phyloP scores from a whole-genome alignment of 1,140 invertebrate species.

The Thereuonema tuberculata region DNA sequence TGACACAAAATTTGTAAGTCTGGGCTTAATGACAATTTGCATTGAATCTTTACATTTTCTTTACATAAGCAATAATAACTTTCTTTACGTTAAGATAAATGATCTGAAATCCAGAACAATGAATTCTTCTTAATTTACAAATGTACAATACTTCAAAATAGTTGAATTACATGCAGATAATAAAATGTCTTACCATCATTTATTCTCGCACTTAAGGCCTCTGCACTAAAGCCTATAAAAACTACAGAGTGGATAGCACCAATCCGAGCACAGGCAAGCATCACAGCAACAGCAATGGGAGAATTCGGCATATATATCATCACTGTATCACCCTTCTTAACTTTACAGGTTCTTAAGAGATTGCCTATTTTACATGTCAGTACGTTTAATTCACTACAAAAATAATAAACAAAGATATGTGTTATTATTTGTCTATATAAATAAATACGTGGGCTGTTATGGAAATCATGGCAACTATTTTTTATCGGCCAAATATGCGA shows the following conservation, averaged over 20 bases:
- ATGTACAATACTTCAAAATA: too few relatives aligned
- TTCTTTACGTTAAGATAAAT: background rate
- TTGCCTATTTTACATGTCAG: constrained; percentile 35
- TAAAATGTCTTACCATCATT: constrained; percentile 34
- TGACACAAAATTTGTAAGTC: too few relatives aligned
- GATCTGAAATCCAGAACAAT: background rate
- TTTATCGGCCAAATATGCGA: too few relatives aligned
- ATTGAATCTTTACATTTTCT: too few relatives aligned
- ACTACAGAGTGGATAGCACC: constrained; percentile 42
- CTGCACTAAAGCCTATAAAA: constrained; percentile 45
- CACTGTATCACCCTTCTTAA: constrained; percentile 39
- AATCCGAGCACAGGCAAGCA: constrained; percentile 39
- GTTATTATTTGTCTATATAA: too few relatives aligned
- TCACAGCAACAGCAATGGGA: constrained; percentile 34
- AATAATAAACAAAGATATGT: too few relatives aligned
- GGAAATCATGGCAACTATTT: too few relatives aligned
- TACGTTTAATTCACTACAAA: constrained; percentile 21
- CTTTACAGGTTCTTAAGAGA: constrained; percentile 30
- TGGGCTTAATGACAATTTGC: too few relatives aligned
- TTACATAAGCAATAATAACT: too few relatives aligned
- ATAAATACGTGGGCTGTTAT: too few relatives aligned
- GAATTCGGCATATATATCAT: constrained; percentile 39
- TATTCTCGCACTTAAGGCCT: constrained; percentile 41
- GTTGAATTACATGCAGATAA: too few relatives aligned
- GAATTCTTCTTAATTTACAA: too few relatives aligned